Base-by-base conservation (phyloP, 1,140 invertebrate genomes). In the Chironomus striatipennis region DNA sequence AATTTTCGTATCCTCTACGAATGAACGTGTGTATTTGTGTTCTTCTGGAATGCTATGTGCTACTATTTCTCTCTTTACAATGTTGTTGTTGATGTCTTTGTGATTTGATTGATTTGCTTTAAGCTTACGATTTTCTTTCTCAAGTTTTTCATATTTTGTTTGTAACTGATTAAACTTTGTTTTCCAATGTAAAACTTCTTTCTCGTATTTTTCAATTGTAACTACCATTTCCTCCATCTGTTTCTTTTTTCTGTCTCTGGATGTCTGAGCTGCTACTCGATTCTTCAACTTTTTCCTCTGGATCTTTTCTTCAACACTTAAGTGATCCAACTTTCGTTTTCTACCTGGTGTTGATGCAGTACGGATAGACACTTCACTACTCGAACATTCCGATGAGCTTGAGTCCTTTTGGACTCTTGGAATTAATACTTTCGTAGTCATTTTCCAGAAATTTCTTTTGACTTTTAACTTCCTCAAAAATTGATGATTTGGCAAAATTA, bases 261-360 rank as follows among this genome's bases (percentile, higher is more conserved):
- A 98, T 64, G 93, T 97, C 83, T 99, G 97, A n/a, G 97, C 97
- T 47, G 97, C 97, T 15, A 98, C 94, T 78, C 97, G 86, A 82
- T 98, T 99, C 82, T 98, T 98, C 77, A 98, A 81, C 85, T 98
- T 98, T 82, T 93, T 93, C 80, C 92, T 85, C 80, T 92, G 90
- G 75, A 93, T 84, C 80, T 93, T 93, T 82, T 93, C 91, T 80
- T 93, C 92, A 89, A 90, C 92, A 34, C 90, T 87, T 2, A 93
- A 81, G 82, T 93, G 90, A 81, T 93, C 91, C 75, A 93, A 82
- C 18, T 90, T 85, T 47, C 91, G 84, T 80, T 93, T 93, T 78
- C 91, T 88, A 4, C 86, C 84, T 75, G 86, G 82, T 2, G 76
- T 74, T 9, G 77, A 73, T 34, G 75, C 47, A 6, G n/a, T 70